Conservation (phyloP, 2,113 vertebrate species). For the Paedocypris sp. region DNA sequence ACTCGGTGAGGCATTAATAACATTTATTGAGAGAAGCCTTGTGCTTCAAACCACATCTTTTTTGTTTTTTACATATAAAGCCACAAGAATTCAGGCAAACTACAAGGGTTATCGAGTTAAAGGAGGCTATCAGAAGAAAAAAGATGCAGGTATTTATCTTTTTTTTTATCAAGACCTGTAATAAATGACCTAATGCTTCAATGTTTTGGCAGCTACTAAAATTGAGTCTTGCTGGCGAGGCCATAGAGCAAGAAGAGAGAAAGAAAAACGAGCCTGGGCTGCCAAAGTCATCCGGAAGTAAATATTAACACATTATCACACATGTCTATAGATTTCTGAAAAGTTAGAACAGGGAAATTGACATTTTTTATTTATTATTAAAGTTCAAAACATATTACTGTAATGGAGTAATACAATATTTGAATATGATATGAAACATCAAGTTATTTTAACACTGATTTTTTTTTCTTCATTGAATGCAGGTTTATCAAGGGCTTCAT, state of each 20-base stretch:
- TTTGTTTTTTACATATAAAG: constrained; percentile 61
- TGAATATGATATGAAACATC: neutral
- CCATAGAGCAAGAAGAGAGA: constrained; percentile 70
- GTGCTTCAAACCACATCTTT: neutral
- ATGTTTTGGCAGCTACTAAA: constrained; percentile 65
- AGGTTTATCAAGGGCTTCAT: constrained; percentile 91
- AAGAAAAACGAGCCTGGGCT: constrained; percentile 76
- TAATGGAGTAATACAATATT: too few relatives aligned
- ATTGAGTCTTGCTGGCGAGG: constrained; percentile 85
- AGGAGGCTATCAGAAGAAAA: constrained; percentile 68
- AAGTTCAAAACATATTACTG: too few relatives aligned
- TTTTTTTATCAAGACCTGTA: neutral
- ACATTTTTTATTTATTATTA: too few relatives aligned
- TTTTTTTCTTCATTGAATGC: neutral
- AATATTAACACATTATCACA: too few relatives aligned
- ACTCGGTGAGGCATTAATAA: constrained; percentile 55
- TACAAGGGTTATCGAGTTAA: constrained; percentile 77
- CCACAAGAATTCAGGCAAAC: constrained; percentile 81
- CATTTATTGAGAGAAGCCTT: neutral
- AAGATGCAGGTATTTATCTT: constrained; percentile 64
- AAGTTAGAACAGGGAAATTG: too few relatives aligned
- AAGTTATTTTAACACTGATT: neutral
- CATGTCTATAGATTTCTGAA: too few relatives aligned
- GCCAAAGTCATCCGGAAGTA: constrained; percentile 79
- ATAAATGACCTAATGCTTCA: neutral